Base-by-base conservation (phyloP, 1,140 invertebrate genomes). In the Pogonognathellus flavescens region DNA sequence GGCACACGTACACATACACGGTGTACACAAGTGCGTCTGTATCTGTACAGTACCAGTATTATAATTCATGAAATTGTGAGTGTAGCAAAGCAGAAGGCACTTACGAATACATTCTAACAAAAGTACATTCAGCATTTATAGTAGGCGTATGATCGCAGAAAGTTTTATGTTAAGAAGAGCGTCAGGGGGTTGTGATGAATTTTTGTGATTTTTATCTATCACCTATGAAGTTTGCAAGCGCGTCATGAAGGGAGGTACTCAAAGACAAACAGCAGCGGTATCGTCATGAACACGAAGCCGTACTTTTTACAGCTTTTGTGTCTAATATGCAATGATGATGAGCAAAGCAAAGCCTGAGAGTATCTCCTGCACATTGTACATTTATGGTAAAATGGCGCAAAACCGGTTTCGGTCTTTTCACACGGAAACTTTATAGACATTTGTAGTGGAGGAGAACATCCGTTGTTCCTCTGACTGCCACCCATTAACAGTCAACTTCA, bases 391-490 rank as follows among this genome's bases (percentile, higher is more conserved):
- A 81, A 81, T 59, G 66, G 52, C 49, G 70, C 20, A 84, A 84
- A 84, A 84, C 83, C 83, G 83, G 83, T 84, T 84, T 76, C 49
- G 83, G 41, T 57, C 80, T 81, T 81, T 81, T 81, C 80, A 55
- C 80, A 76, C 70, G 70, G 50, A 81, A 81, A 55, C 80, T 81
- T 81, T 81, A 55, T 81, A 55, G 50, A 81, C 22, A 52, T 49
- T 80, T n/a, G 2, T 4, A 25, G 25, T 70, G 20, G 31, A 41
- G 31, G 31, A 41, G 31, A 41, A 22, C 70, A 76, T 76, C 70
- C 70, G 70, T 14, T 50, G 6, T 70, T 41, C 31, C 31, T 41
- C 31, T 1, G 2, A 41, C 31, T 41, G 31, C 31, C 31, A 41
- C 31, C 31, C 31, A 41, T 41, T 41, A 41, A 41, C 31, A 41